A percentile compares a stretch with the other conserved stretches of the same genome.
These are phyloP conservation scores for Acrocera orbiculus DNA, from an alignment of 2,888 invertebrate species.

Conservation along the genomic window DNA sequence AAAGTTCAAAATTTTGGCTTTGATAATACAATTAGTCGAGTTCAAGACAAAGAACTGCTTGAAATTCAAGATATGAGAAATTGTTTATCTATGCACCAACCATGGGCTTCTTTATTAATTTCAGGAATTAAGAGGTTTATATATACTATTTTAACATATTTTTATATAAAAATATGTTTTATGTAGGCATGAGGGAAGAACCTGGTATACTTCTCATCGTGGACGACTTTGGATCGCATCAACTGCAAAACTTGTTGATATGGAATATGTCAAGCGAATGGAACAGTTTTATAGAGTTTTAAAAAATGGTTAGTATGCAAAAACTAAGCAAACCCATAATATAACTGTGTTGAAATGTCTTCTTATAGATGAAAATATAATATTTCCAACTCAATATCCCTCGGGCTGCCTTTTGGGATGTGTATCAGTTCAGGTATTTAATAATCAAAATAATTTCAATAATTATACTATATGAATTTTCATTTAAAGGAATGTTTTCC, in stretches of 20 bases:
- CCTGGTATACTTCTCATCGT: slow-evolving; percentile 82
- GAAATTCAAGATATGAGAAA: slow-evolving; percentile 73
- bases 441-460: slow-evolving; percentile 7
- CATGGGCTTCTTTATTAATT: slow-evolving; percentile 82
- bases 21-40: slow-evolving; percentile 31
- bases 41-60: slow-evolving; percentile 61
- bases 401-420: slow-evolving; percentile 67
- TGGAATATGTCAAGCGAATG: slow-evolving; percentile 45
- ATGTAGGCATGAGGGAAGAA: slow-evolving; percentile 74
- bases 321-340: too few relatives aligned
- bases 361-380: slow-evolving; percentile 40
- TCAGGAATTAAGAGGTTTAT: slow-evolving; percentile 76
- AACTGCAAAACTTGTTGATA: slow-evolving; percentile 54
- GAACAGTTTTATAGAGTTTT: slow-evolving; percentile 52
- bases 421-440: slow-evolving; percentile 4
- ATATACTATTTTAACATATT: not conserved
- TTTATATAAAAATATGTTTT: slow-evolving; percentile 7
- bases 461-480: slow-evolving; percentile 31
- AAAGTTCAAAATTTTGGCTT: slow-evolving; percentile 9
- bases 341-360: too few relatives aligned
- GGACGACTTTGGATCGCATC: slow-evolving; percentile 93
- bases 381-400: slow-evolving; percentile 73
- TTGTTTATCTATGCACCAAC: slow-evolving; percentile 91
- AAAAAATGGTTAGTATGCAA: slow-evolving; percentile 37
- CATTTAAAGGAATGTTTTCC: slow-evolving; percentile 76